Percentiles rank a stretch among this genome's conserved stretches.
phyloP scores from a whole-genome alignment of 2,888 invertebrate species.

The Cantharis rustica region DNA sequence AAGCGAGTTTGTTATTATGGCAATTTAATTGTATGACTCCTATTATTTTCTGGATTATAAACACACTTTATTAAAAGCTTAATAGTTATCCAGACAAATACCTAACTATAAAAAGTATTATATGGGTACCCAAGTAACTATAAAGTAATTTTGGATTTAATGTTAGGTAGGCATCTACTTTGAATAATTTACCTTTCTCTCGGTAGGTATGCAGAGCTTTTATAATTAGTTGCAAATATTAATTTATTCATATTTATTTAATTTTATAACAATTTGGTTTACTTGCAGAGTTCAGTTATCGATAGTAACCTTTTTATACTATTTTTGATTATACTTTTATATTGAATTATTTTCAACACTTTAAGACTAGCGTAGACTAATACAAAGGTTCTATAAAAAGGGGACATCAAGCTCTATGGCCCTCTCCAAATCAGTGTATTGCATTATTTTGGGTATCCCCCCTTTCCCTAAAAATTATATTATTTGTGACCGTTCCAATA shows the following conservation, averaged over 20 bases:
- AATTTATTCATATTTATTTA: background rate
- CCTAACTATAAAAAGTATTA: background rate
- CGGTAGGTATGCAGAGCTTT: background rate
- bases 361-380: background rate
- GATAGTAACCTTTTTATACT: too few relatives aligned
- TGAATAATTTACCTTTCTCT: background rate
- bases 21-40: conserved; percentile 3
- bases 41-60: conserved; percentile 1
- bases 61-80: background rate
- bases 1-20: background rate
- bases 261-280: background rate
- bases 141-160: background rate
- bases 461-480: too few relatives aligned
- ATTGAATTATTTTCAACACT: background rate
- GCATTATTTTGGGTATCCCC: too few relatives aligned
- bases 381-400: too few relatives aligned
- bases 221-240: background rate
- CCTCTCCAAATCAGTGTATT: too few relatives aligned
- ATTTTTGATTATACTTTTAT: too few relatives aligned
- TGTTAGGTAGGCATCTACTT: background rate
- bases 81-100: background rate
- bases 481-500: too few relatives aligned
- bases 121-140: background rate
- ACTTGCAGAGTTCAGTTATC: too few relatives aligned
- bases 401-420: too few relatives aligned